These are phyloP conservation scores for Chirona hameri DNA, from an alignment of 2,888 invertebrate species.

Conservation along the genomic window DNA sequence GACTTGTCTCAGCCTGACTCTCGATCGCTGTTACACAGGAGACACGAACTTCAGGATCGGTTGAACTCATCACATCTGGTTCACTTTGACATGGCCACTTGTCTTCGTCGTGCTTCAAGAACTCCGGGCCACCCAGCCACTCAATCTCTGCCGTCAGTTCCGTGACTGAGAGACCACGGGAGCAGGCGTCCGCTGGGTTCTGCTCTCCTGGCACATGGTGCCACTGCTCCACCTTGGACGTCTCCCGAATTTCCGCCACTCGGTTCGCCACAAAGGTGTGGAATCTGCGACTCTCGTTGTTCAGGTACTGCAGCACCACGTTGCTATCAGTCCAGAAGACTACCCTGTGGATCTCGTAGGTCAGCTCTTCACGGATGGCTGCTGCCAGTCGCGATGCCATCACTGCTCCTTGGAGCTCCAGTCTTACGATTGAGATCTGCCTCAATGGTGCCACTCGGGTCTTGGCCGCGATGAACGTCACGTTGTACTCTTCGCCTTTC, in stretches of 20 bases:
- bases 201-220: neutral
- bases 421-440: neutral
- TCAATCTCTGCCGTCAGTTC: neutral
- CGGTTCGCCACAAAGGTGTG: neutral
- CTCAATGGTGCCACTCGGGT: too few relatives aligned
- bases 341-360: neutral
- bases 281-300: neutral
- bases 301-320: neutral
- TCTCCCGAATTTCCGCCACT: neutral
- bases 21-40: too few relatives aligned
- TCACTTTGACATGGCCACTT: neutral
- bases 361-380: neutral
- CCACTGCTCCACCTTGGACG: neutral
- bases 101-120: neutral
- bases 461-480: neutral
- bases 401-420: neutral
- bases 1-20: neutral
- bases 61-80: neutral
- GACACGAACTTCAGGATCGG: neutral
- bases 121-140: neutral
- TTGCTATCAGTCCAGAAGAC: neutral
- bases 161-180: neutral
- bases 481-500: neutral
- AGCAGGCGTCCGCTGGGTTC: neutral
- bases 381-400: neutral